These are phyloP conservation scores for Podiceps cristatus DNA, from an alignment of 2,113 vertebrate genomes.

Conservation along the genomic window DNA sequence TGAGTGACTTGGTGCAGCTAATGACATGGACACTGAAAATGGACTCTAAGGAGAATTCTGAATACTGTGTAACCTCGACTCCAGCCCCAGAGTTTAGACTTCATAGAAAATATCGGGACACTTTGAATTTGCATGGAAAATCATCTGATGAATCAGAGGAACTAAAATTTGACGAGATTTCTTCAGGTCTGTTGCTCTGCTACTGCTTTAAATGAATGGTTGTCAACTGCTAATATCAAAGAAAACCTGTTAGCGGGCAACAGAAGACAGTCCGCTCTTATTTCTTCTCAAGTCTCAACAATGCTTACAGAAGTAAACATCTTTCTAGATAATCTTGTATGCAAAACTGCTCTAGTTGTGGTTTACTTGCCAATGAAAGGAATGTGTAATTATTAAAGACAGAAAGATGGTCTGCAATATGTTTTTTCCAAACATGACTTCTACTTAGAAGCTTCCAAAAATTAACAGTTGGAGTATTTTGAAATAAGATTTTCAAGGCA, in stretches of 20 bases:
- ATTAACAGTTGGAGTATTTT: neutral
- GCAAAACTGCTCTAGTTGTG: neutral
- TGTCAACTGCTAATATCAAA: neutral
- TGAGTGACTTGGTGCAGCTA: conserved; percentile 91
- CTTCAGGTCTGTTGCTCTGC: conserved; percentile 78
- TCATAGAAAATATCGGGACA: conserved; percentile 90
- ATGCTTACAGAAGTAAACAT: neutral
- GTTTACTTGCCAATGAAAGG: neutral
- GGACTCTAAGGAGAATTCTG: conserved; percentile 77
- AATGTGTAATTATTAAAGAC: neutral
- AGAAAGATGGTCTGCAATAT: neutral
- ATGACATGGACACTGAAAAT: conserved; percentile 94
- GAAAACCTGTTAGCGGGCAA: neutral
- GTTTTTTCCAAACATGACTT: neutral
- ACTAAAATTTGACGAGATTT: conserved; percentile 81
- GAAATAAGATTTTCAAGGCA: neutral
- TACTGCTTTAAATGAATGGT: neutral
- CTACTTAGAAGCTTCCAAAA: neutral
- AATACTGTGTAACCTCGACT: conserved; percentile 44
- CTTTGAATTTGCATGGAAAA: conserved; percentile 92
- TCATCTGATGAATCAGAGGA: conserved; percentile 77
- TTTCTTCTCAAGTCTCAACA: neutral
- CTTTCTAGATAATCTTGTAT: neutral
- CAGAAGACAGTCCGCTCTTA: neutral
- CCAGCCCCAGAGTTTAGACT: conserved; percentile 86